Evolutionary conservation across 2,888 invertebrate genomes (phyloP).

Genomic region (Andrena bicolor): DNA sequence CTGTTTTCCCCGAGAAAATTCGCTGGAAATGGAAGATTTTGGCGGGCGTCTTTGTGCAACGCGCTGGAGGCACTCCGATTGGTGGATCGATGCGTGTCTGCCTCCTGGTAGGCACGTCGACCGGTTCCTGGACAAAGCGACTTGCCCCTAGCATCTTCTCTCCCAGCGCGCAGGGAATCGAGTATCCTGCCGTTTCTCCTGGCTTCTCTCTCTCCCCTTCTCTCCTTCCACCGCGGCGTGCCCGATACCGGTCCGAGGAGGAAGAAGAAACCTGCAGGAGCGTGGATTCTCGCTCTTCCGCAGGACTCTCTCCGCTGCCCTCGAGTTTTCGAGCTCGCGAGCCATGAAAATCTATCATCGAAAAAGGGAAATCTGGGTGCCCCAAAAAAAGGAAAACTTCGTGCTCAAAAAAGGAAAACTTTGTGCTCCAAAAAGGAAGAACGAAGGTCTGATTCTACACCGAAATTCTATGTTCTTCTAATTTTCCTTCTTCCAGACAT

Average conservation of each 20-base stretch:
- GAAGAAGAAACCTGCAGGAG: slow-evolving; percentile 55
- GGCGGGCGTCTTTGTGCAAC: slow-evolving; percentile 32
- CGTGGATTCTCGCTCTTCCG: slow-evolving; percentile 34
- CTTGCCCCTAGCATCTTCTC: slow-evolving; percentile 69
- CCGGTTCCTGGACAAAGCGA: slow-evolving; percentile 77
- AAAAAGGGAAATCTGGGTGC: neutral
- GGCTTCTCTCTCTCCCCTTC: slow-evolving; percentile 26
- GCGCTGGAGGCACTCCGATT: slow-evolving; percentile 57
- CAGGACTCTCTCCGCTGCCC: neutral
- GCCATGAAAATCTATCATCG: neutral
- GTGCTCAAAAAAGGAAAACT: neutral
- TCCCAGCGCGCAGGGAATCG: slow-evolving; percentile 68
- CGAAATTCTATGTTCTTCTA: no score
- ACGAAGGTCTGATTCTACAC: no score
- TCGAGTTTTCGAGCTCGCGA: neutral
- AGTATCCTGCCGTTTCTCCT: slow-evolving; percentile 70
- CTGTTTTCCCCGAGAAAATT: slow-evolving; percentile 15
- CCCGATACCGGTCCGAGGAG: slow-evolving; percentile 58
- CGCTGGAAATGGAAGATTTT: slow-evolving; percentile 20
- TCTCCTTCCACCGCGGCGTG: neutral
- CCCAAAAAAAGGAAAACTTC: no score
- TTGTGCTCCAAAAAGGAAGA: no score
- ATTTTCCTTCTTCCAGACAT: no score
- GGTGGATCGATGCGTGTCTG: slow-evolving; percentile 72
- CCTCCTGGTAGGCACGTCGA: slow-evolving; percentile 74